These are phyloP conservation scores for Aphyosemion australe DNA, from an alignment of 2,113 vertebrate genomes.

Conservation along the genomic window DNA sequence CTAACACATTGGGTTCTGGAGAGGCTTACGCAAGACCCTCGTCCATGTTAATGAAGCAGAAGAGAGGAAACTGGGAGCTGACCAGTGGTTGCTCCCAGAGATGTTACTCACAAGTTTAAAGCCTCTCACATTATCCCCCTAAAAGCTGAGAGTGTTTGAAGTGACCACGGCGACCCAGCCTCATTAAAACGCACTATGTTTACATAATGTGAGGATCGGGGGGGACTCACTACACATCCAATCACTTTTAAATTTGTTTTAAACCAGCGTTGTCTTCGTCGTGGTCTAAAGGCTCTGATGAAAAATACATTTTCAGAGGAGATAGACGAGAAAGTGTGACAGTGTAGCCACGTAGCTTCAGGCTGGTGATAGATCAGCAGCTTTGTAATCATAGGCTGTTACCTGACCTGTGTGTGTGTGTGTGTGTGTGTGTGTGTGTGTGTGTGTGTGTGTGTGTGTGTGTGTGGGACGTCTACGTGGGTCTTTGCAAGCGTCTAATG, in stretches of 20 bases:
- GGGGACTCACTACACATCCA: constrained; percentile 37
- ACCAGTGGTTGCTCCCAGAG: constrained; percentile 64
- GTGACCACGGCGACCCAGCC: constrained; percentile 58
- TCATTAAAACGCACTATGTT: constrained; percentile 76
- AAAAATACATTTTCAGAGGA: not conserved
- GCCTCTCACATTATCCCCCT: constrained; percentile 57
- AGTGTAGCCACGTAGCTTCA: constrained; percentile 20
- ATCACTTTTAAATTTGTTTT: not conserved
- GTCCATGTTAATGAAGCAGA: constrained; percentile 66
- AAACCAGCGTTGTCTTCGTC: not conserved
- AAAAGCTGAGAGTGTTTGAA: constrained; percentile 70
- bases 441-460: constrained; percentile 1
- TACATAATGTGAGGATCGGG: constrained; percentile 57
- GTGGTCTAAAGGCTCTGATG: not conserved
- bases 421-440: not conserved
- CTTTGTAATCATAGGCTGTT: constrained; percentile 69
- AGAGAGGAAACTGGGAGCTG: constrained; percentile 70
- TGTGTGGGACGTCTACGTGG: constrained; percentile 11
- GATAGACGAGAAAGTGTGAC: constrained; percentile 41
- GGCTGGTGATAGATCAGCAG: constrained; percentile 67
- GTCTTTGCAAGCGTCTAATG: constrained; percentile 59
- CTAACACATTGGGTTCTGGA: constrained; percentile 64
- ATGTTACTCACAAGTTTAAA: constrained; percentile 68
- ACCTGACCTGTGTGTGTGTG: not conserved
- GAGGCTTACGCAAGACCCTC: constrained; percentile 78